These are phyloP conservation scores for Oscheius sp. DNA, from an alignment of 2,888 invertebrate genomes.

Conservation along the genomic window DNA sequence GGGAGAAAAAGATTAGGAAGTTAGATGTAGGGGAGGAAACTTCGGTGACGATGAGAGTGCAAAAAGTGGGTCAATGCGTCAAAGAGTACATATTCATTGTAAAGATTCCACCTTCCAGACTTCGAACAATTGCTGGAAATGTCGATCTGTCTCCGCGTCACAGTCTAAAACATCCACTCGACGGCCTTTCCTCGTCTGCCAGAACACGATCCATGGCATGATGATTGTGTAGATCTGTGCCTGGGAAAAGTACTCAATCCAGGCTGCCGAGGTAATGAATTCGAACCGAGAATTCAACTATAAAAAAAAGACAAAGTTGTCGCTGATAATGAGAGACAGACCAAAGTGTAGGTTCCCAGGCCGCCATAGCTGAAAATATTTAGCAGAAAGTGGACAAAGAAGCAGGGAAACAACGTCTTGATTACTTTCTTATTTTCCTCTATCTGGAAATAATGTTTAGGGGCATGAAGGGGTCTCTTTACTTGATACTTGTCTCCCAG, in stretches of 20 bases:
- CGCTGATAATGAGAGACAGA: not conserved
- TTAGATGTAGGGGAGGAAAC: too few relatives aligned
- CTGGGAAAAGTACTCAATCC: constrained; percentile 7
- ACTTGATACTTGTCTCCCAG: not conserved
- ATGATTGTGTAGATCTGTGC: constrained; percentile 13
- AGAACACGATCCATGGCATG: not conserved
- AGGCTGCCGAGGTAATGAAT: not conserved
- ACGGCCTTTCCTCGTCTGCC: not conserved
- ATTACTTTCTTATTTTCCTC: constrained; percentile 24
- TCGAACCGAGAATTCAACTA: constrained; percentile 9
- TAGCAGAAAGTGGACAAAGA: constrained; percentile 9
- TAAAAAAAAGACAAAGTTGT: not conserved
- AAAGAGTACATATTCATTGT: too few relatives aligned
- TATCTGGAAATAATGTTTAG: not conserved
- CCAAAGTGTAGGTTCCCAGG: not conserved
- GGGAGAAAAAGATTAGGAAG: too few relatives aligned
- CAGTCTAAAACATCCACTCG: not conserved
- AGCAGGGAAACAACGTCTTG: constrained; percentile 16
- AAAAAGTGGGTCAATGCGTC: too few relatives aligned
- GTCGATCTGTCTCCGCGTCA: not conserved
- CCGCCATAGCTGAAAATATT: constrained; percentile 19
- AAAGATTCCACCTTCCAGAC: too few relatives aligned
- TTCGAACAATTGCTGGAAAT: constrained; percentile 12
- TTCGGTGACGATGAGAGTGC: too few relatives aligned
- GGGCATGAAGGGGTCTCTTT: not conserved